Base-by-base conservation (phyloP, 2,113 vertebrate genomes). In the Euleptes europaea region DNA sequence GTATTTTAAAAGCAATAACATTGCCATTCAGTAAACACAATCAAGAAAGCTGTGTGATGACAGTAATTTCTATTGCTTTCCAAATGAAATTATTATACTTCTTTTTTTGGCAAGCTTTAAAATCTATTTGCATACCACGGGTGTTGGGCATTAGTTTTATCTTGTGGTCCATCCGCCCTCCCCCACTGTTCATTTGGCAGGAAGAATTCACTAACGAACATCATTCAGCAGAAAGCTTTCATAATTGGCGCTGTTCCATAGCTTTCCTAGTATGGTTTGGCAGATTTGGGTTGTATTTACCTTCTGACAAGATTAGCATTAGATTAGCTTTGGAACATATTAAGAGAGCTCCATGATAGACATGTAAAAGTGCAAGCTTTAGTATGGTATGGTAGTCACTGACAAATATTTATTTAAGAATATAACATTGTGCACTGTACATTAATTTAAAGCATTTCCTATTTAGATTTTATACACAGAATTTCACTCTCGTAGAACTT, bases 251-350 rank as follows among this genome's bases (percentile, higher is more conserved):
- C 1, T 4, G 11, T 44, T 83, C 38, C 79, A 83, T 83, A 76
- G 6, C 3, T 2, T 40, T 44, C 28, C 9, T 51, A 38, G 33
- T 82, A 75, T 82, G 12, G 7, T 72, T 84, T 67, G 44, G 51
- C 7, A 82, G 35, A 47, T 85, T 86, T 91, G 31, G 8, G 0
- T 70, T 76, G 83, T 23, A 23, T 66, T 66, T 38, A 5, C 3
- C 44, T 90, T 86, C 84, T 86, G 13, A 81, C 54, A 69, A 88
- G 10, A 88, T 87, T 76, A 82, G 67, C 8, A 9, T 86, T 88
- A 73, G 35, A 86, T 83, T 82, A 0, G 9, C 65, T 90, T 69
- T 26, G 28, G 15, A 1, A 23, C 40, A 31, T 51, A 51, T 51
- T 67, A 17, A 67, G n/a, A 80, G 3, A 49, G n/a, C 15, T 75